Base-by-base conservation (phyloP, 2,888 invertebrate genomes). In the Meliscaeva auricollis region DNA sequence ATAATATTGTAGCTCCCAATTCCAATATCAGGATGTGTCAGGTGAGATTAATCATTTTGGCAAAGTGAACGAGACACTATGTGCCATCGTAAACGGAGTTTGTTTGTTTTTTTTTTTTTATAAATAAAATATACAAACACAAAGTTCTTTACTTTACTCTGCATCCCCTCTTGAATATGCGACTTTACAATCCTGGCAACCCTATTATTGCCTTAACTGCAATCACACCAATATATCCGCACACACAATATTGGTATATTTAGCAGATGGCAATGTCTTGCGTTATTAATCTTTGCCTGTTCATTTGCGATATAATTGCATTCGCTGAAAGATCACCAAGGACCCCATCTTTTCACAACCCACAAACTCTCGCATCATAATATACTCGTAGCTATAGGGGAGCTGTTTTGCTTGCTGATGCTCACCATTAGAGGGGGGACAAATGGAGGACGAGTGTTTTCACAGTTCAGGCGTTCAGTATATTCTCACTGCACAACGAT, bases 231-330 rank as follows among this genome's bases (percentile, higher is more conserved):
- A 35, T 15, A 35, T 30, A 32, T n/a, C n/a, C n/a, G n/a, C n/a
- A 35, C 30, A 54, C 4, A 54, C 44, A 56, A 38, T 22, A 38
- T 72, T 48, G 75, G 70, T 77, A 81, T 85, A 81, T 85, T 85
- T 81, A 85, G 85, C 80, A 73, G 76, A 85, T 81, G 85, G 81
- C 85, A 81, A 85, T 81, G 85, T 85, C 85, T 80, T 81, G 76
- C 76, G 54, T 80, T 85, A 85, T 85, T 85, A 85, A 85, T 85
- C 80, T 85, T 77, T 80, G 85, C 81, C 85, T 64, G 80, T 80
- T 81, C 85, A 80, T 85, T 85, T 85, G 69, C 68, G 73, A 77
- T 85, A 76, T 85, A 85, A 85, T 85, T 85, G 81, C 85, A 85
- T 76, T 85, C 66, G 84, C 60, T 85, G 80, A 85, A 85, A 85